Evolutionary conservation across 2,113 vertebrate species (phyloP), one percentile per base, ranked within the genome.

Genomic region (Siniperca knerii): DNA sequence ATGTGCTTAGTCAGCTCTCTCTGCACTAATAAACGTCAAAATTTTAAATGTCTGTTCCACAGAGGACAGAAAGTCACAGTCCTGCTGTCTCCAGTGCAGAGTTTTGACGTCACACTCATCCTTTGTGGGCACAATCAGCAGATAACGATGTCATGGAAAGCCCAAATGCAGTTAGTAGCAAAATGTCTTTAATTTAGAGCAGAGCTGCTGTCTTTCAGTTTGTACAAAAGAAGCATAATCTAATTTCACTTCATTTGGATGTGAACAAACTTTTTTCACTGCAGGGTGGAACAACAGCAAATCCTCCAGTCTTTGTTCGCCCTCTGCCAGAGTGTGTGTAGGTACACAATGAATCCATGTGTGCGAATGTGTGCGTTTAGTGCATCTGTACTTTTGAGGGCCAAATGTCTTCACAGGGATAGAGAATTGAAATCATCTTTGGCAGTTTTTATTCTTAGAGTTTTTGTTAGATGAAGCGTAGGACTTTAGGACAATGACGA

Each of bases 151-250:
- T 23, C 66, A 57, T 25, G 79, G 55, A 82, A 86, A 84, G n/a
- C 52, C 61, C 15, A 71, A 87, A 86, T 40, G 35, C 68, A 81
- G 82, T 86, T 67, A 66, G 72, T 2, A 66, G 81, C 29, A 13
- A 46, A 79, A 81, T 44, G 67, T 85, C 83, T 86, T 74, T 84
- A 85, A 91, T 90, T 87, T 50, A 15, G 67, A 93, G 81, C 87
- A 92, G 87, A 88, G 58, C 73, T 44, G 85, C 82, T 54, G 77
- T 73, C 58, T 70, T 44, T 79, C 76, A 60, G 77, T 82, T 84
- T n/a, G 57, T 9, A 79, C 77, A 83, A 79, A 88, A 79, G 70
- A 79, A 52, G 20, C 16, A 0, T 89, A 86, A 93, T 93, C 69
- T 81, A 83, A 92, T 93, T 90, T 89, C 0, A 55, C 16, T 42